Conservation (phyloP, 2,797 vertebrate species). For the Neosalanx taihuensis region DNA sequence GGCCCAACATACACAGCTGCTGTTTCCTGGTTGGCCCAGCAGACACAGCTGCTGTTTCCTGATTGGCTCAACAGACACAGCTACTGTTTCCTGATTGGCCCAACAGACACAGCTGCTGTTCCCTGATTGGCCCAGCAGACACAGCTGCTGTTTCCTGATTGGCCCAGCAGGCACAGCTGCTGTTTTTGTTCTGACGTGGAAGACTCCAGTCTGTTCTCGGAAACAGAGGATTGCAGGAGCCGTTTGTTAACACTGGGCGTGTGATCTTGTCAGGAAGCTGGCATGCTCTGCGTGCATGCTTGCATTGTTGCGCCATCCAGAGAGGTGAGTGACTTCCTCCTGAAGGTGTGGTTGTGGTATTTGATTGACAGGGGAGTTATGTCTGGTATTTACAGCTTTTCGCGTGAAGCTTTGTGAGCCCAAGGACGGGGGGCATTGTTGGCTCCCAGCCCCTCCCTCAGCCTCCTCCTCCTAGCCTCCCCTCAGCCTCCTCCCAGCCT, state of each 20-base stretch:
- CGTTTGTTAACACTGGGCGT: slow-evolving; percentile 32
- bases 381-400: slow-evolving; percentile 54
- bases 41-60: too few species aligned
- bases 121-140: too few species aligned
- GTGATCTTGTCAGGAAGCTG: slow-evolving; percentile 29
- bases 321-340: slow-evolving; percentile 40
- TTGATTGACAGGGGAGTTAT: slow-evolving; percentile 50
- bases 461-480: not conserved
- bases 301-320: slow-evolving; percentile 33
- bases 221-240: slow-evolving; percentile 2
- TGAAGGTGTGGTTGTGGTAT: slow-evolving; percentile 50
- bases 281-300: slow-evolving; percentile 22
- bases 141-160: too few species aligned
- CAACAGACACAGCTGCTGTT: too few species aligned
- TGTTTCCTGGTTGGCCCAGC: not conserved
- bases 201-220: not conserved
- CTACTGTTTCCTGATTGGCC: too few species aligned
- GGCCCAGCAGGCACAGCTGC: too few species aligned
- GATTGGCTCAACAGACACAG: too few species aligned
- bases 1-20: too few species aligned
- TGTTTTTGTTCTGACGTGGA: not conserved
- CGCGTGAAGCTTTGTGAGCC: slow-evolving; percentile 45
- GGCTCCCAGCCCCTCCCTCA: not conserved
- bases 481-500: too few species aligned
- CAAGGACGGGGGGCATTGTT: slow-evolving; percentile 31